Evolutionary conservation across 2,797 vertebrate genomes (phyloP), one percentile per base, ranked within the genome.

Genomic region (Echiichthys vipera): DNA sequence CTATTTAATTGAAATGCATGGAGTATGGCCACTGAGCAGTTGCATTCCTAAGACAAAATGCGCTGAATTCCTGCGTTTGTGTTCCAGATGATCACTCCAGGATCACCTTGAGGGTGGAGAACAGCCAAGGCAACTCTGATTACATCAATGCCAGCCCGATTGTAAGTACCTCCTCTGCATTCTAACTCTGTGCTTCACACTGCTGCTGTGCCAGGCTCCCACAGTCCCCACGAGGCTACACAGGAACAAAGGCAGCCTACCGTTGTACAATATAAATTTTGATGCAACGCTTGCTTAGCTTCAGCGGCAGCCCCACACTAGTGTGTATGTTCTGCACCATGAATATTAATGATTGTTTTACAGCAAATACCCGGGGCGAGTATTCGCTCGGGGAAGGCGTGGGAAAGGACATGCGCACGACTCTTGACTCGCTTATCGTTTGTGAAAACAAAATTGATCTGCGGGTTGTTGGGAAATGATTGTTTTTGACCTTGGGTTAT

Each of bases 111-210:
- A 98, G 96, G 90, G 77, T 89, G 18, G 97, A 98, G 76, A 96
- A 94, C 83, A 97, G 96, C 93, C 96, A 97, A 15, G 92, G 95
- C 76, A 95, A 85, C 84, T 97, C 96, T 0, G 97, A 99, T 83
- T 99, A 99, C 94, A 96, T 99, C 96, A 99, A 99, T 0, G 98
- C 98, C 90, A 99, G 97, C 91, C 96, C 97, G 22, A 98, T 99
- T 50, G 98, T 99, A 85, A 98, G 97, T 95, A 90, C 66, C 81
- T 68, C 81, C 77, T 84, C 84, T 80, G 75, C 82, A 78, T 81
- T 39, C 68, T 47, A 34, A 68, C 75, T 55, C 24, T 18, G 50
- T 50, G 18, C 69, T 78, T 65, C 72, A 40, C 45, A 0, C 53
- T 17, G 1, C 53, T n/a, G 37, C 74, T 22, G 12, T 10, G 37